Base-by-base conservation (phyloP, 2,888 invertebrate genomes). In the Seira sanloemensis region DNA sequence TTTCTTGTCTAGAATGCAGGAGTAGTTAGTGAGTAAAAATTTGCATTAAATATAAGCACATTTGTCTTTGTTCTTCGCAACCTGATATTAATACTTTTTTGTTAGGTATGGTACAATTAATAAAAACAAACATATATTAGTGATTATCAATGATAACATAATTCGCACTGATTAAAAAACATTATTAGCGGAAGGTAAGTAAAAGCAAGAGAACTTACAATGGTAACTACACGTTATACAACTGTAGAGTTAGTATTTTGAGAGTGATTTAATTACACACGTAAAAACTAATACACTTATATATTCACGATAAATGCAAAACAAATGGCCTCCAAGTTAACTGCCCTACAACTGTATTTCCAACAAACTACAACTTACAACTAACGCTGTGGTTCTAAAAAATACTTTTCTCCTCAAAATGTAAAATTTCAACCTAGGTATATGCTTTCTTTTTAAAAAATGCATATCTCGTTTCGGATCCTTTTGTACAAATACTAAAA, bases 191-290 rank as follows among this genome's bases (percentile, higher is more conserved):
- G 62, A 21, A 62, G 21, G 62, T 62, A 62, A 62, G 23, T 21
- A 62, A n/a, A 21, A 23, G 7, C 9, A 62, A 62, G 23, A 21
- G 62, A 62, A 62, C 62, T 62, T 62, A 62, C 62, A 62, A 2
- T 62, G 62, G 62, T 62, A 62, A 62, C 62, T 62, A 62, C 62
- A 62, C n/a, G 62, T 62, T 62, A 62, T 62, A n/a, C 62, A 62
- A 62, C 23, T n/a, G 50, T 18, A 50, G 50, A 16, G 16, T 50
- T 37, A 37, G n/a, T n/a, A n/a, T n/a, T n/a, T n/a, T n/a, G n/a
- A n/a, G n/a, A n/a, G n/a, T n/a, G n/a, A n/a, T n/a, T n/a, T n/a
- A n/a, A n/a, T n/a, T n/a, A n/a, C n/a, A n/a, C n/a, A n/a, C n/a
- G n/a, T n/a, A n/a, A n/a, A n/a, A n/a, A n/a, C n/a, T n/a, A n/a